Base-by-base conservation (phyloP, 2,888 invertebrate species). In the Vandiemenella viatica region DNA sequence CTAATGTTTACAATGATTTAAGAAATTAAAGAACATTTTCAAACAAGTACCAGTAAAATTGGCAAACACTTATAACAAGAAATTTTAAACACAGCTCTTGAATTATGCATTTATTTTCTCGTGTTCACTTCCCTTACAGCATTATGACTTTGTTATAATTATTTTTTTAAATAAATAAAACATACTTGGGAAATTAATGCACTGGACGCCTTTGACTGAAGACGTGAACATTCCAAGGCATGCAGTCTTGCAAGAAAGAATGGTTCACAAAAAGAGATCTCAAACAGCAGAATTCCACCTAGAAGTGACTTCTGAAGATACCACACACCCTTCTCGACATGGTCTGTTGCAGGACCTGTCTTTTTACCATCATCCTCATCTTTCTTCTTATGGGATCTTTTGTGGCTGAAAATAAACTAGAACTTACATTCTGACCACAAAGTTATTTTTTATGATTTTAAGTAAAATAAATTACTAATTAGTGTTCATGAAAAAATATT, bases 231-330 rank as follows among this genome's bases (percentile, higher is more conserved):
- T 61, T 83, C 82, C 52, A 81, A 70, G 3, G 76, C 77, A 61
- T 77, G 75, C 37, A 84, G 64, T 62, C 78, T 79, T 2, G 78
- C 75, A 54, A 74, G 75, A 62, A 83, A 80, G 65, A 80, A 83
- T 37, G 83, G 82, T 58, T 81, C 79, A n/a, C 67, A 66, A 55
- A 83, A 69, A 50, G 75, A 73, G 32, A 83, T 72, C 59, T 81
- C 80, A 60, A 83, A 76, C 43, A 84, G 63, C 40, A 83, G 65
- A 55, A 83, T 75, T 10, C 83, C 83, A 13, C 82, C 82, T 10
- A 77, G 64, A 62, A 79, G 70, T 5, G 77, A 75, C 61, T 80
- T 80, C 61, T 79, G 78, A 42, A 81, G 68, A 60, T 76, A 75
- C 60, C 70, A 69, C 13, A 50, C 51, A 45, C 52, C 46, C 8